Evolutionary conservation across 2,888 invertebrate genomes (phyloP).

Genomic region (Sarcophaga carnaria): DNA sequence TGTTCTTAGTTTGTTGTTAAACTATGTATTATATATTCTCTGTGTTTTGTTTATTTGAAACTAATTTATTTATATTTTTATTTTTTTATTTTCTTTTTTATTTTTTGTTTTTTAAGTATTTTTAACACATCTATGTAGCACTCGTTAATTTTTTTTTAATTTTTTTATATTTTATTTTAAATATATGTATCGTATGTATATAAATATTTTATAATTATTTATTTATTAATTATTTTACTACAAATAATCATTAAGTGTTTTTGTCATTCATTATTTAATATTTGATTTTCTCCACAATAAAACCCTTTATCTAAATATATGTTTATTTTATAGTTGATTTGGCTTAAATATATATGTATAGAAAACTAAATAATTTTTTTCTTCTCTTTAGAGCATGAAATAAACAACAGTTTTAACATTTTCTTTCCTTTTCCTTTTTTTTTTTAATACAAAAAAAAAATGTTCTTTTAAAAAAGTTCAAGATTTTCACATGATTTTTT

Average conservation of each 20-base stretch:
- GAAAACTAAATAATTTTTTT: constrained; percentile 47
- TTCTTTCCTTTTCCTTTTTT: not conserved
- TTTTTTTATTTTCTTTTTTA: constrained; percentile 16
- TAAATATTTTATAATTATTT: not conserved
- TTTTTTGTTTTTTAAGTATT: constrained; percentile 49
- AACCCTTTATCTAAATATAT: constrained; percentile 58
- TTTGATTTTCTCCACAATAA: constrained; percentile 33
- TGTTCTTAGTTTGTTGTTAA: not conserved
- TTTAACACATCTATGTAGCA: constrained; percentile 68
- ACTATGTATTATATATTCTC: not conserved
- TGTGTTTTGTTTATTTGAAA: constrained; percentile 30
- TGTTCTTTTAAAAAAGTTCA: too few relatives aligned
- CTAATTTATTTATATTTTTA: constrained; percentile 18
- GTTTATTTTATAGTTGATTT: constrained; percentile 43
- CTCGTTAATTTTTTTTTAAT: constrained; percentile 45
- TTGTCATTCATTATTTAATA: not conserved
- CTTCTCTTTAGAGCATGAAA: constrained; percentile 1
- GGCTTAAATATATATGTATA: constrained; percentile 37
- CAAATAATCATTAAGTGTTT: constrained; percentile 31
- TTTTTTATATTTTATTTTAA: constrained; percentile 23
- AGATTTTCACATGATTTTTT: not conserved
- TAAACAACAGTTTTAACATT: constrained; percentile 26
- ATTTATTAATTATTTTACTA: constrained; percentile 17
- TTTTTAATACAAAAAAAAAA: not conserved
- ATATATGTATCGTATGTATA: constrained; percentile 10